These are phyloP conservation scores for Notarius quadriscutis DNA, from an alignment of 2,113 vertebrate genomes.

Conservation along the genomic window DNA sequence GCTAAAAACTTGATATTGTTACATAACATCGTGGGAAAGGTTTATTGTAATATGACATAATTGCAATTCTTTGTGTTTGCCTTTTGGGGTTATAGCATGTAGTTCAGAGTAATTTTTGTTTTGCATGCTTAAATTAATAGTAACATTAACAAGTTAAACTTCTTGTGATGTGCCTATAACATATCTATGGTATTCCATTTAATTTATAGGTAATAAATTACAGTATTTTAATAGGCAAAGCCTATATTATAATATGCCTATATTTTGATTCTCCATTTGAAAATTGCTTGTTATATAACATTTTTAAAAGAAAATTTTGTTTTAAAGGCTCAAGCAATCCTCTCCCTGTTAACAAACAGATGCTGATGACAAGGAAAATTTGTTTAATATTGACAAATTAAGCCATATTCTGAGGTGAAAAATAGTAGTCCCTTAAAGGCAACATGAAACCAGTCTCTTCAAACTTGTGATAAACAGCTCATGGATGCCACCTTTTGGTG, in stretches of 20 bases:
- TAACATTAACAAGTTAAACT: no score
- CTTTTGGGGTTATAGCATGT: no score
- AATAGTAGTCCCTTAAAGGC: not conserved
- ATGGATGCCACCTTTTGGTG: not conserved
- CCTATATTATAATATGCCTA: not conserved
- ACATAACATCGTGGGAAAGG: no score
- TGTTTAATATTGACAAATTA: not conserved
- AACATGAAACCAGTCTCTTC: not conserved
- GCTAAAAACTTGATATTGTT: no score
- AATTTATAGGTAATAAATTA: no score
- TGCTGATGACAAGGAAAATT: not conserved
- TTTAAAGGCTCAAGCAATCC: not conserved
- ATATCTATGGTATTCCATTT: no score
- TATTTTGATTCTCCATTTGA: not conserved
- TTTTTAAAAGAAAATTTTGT: not conserved
- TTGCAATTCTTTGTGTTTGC: no score
- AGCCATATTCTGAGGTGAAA: not conserved
- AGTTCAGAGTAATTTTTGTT: no score
- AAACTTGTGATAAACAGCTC: not conserved
- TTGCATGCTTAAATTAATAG: no score
- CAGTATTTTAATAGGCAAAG: no score
- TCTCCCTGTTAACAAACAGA: not conserved
- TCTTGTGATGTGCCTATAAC: no score
- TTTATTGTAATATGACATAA: no score
- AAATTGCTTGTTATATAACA: not conserved